Evolutionary conservation across 2,797 vertebrate genomes (phyloP).

Genomic region (Darevskia mixta): DNA sequence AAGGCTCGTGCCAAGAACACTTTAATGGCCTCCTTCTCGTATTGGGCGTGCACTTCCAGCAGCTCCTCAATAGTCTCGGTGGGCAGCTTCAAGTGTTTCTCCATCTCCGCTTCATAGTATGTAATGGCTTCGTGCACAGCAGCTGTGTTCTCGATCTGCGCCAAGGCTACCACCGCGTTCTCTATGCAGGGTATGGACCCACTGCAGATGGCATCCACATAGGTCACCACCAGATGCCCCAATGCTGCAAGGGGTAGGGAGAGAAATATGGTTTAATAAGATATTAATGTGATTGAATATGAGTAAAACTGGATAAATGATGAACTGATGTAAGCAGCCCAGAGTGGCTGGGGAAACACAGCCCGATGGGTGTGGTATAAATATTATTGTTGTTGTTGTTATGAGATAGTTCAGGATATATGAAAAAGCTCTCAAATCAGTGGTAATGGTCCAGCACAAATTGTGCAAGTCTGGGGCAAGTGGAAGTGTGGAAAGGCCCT

Average conservation of each 20-base stretch:
- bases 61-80: conserved; percentile 61
- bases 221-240: conserved; percentile 65
- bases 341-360: too few species aligned
- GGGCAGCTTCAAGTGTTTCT: conserved; percentile 54
- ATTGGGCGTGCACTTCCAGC: conserved; percentile 59
- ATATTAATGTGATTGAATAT: not conserved
- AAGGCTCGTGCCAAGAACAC: conserved; percentile 67
- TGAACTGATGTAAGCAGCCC: too few species aligned
- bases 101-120: conserved; percentile 61
- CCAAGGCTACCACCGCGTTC: conserved; percentile 65
- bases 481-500: too few species aligned
- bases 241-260: conserved; percentile 58
- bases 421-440: too few species aligned
- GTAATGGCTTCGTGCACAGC: conserved; percentile 57
- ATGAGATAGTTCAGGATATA: too few species aligned
- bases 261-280: not conserved
- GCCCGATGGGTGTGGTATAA: too few species aligned
- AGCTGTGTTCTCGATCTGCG: conserved; percentile 64
- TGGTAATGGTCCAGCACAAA: too few species aligned
- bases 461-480: too few species aligned
- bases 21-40: conserved; percentile 58
- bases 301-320: too few species aligned
- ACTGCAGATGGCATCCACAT: conserved; percentile 68
- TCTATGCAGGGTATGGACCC: conserved; percentile 75
- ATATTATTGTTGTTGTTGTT: too few species aligned